Percentiles rank a stretch among this genome's conserved stretches.
These are phyloP conservation scores for Amazonetta brasiliensis DNA, from an alignment of 2,797 vertebrate genomes.

Conservation along the genomic window DNA sequence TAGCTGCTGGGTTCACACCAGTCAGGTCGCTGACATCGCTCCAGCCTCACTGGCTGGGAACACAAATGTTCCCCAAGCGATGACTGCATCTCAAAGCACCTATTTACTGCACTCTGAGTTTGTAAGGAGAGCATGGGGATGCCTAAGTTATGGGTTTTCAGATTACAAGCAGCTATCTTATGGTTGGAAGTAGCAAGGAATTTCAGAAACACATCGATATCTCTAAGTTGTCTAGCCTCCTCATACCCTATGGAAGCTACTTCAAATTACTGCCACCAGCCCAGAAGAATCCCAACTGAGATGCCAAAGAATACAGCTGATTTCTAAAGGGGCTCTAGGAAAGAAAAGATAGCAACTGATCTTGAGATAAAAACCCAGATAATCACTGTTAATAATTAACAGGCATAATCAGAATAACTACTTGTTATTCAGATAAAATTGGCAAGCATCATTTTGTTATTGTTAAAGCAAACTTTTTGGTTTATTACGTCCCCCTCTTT, in stretches of 20 bases:
- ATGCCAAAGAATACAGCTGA: neutral
- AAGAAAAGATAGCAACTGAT: neutral
- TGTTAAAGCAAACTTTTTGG: neutral
- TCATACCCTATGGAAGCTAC: neutral
- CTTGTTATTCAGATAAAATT: neutral
- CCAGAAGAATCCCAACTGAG: neutral
- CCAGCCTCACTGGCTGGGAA: rapidly evolving
- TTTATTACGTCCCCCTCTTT: neutral
- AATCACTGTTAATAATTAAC: neutral
- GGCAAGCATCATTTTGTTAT: neutral
- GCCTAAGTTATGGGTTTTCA: neutral
- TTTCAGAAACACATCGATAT: neutral
- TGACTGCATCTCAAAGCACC: neutral
- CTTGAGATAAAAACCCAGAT: neutral
- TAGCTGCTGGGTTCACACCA: neutral
- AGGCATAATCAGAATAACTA: neutral
- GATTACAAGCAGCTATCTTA: neutral
- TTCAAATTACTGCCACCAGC: neutral
- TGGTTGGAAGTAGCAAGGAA: neutral
- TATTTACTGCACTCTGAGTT: neutral
- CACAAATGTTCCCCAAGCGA: neutral
- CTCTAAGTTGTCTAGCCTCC: neutral
- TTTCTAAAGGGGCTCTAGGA: neutral
- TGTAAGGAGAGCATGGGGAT: neutral
- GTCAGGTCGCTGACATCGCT: neutral